A percentile compares a stretch with the other conserved stretches of the same genome.
Evolutionary conservation across 2,888 invertebrate genomes (phyloP).

Genomic region (Cantharis nigra): DNA sequence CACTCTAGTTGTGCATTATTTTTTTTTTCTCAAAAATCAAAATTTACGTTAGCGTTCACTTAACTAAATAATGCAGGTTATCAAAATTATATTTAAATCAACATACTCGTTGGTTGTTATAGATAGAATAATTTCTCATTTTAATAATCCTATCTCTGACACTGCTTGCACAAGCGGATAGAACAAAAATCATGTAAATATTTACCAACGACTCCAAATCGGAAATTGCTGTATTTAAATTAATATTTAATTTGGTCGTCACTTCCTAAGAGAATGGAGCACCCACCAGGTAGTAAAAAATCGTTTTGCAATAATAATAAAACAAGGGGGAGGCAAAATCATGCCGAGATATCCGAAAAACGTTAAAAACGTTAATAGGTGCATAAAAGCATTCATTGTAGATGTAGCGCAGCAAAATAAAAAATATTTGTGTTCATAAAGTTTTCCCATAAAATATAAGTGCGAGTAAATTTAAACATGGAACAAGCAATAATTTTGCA

Average conservation of each 20-base stretch:
- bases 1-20: not conserved
- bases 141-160: not conserved
- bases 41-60: no score
- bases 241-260: not conserved
- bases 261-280: not conserved
- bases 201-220: not conserved
- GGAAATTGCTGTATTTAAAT: not conserved
- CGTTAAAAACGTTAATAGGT: no score
- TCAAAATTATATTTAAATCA: not conserved
- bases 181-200: not conserved
- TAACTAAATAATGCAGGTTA: no score
- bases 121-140: not conserved
- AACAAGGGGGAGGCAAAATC: no score
- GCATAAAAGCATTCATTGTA: no score
- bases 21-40: not conserved
- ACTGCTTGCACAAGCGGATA: not conserved
- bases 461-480: not conserved
- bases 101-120: not conserved
- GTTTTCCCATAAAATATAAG: not conserved
- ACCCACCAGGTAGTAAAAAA: not conserved
- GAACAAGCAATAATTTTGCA: not conserved
- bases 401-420: no score
- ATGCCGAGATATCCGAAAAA: no score
- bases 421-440: not conserved
- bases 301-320: not conserved